Evolutionary conservation across 2,888 invertebrate species (phyloP).

Genomic region (Phlogophora meticulosa): DNA sequence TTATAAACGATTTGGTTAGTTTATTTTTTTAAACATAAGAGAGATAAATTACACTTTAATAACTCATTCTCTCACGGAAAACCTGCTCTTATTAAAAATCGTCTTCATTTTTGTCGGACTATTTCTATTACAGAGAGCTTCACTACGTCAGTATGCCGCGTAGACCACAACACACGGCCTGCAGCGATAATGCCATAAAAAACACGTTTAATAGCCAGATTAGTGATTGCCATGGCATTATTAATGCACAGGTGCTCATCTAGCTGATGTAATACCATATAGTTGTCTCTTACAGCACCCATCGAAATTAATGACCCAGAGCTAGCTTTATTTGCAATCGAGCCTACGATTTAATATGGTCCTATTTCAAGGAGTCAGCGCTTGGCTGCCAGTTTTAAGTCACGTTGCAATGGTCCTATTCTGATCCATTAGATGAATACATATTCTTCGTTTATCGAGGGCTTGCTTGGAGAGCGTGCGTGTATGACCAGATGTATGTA

Average conservation of each 20-base stretch:
- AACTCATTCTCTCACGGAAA: slow-evolving; percentile 9
- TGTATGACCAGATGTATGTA: no score
- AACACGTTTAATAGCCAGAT: slow-evolving; percentile 45
- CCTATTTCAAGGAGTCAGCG: slow-evolving; percentile 11
- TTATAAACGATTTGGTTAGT: no score
- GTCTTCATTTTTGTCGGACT: slow-evolving; percentile 1
- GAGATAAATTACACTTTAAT: no score
- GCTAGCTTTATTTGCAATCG: slow-evolving; percentile 24
- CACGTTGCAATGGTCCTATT: neutral
- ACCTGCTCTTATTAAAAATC: neutral
- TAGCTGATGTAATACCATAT: slow-evolving; percentile 39
- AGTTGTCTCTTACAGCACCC: slow-evolving; percentile 16
- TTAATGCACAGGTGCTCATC: slow-evolving; percentile 19
- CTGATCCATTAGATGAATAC: neutral
- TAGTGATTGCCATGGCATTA: slow-evolving; percentile 40
- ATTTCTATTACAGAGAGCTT: slow-evolving; percentile 18
- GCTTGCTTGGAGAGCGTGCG: neutral
- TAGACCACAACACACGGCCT: slow-evolving; percentile 22
- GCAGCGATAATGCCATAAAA: slow-evolving; percentile 44
- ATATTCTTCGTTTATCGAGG: neutral
- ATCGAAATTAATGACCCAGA: slow-evolving; percentile 33
- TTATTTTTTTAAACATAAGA: no score
- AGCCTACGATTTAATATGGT: slow-evolving; percentile 13
- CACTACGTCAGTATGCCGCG: neutral
- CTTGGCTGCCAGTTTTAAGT: neutral